phyloP scores from a whole-genome alignment of 2,888 invertebrate genomes.

The Platycheirus albimanus region DNA sequence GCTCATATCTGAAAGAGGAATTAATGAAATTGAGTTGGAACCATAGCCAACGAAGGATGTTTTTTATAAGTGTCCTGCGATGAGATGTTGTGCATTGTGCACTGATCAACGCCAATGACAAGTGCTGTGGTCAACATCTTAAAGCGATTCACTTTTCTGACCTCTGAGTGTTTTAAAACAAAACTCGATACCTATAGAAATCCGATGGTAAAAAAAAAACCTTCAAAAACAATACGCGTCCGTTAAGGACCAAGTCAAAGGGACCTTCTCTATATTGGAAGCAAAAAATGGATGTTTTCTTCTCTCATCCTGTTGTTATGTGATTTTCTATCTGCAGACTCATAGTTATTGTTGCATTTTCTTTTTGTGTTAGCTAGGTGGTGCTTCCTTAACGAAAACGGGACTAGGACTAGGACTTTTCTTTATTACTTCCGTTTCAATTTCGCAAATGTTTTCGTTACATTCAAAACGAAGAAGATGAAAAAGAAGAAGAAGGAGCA shows the following conservation, averaged over 20 bases:
- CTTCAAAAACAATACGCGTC: conserved; percentile 22
- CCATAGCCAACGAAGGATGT: no score
- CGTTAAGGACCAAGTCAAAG: neutral
- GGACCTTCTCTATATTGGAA: conserved; percentile 24
- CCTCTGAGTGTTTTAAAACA: no score
- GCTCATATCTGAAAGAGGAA: no score
- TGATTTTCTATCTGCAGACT: conserved; percentile 58
- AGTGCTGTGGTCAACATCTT: no score
- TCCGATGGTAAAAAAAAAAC: neutral
- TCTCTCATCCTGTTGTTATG: conserved; percentile 59
- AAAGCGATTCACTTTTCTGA: no score
- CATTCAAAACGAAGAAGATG: conserved; percentile 60
- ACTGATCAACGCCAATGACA: no score
- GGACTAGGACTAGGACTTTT: conserved; percentile 46
- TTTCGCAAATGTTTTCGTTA: conserved; percentile 73
- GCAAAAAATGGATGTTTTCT: conserved; percentile 40
- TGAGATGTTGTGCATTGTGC: no score
- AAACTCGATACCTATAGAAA: no score
- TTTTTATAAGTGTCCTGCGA: no score
- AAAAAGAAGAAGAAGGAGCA: no score
- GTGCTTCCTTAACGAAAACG: neutral
- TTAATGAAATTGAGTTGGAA: no score
- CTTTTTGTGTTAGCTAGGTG: conserved; percentile 6
- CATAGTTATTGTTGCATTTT: conserved; percentile 65
- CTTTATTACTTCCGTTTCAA: conserved; percentile 73